Evolutionary conservation across 2,797 vertebrate species (phyloP), one percentile per base, ranked within the genome.

Genomic region (Anguilla megastoma): DNA sequence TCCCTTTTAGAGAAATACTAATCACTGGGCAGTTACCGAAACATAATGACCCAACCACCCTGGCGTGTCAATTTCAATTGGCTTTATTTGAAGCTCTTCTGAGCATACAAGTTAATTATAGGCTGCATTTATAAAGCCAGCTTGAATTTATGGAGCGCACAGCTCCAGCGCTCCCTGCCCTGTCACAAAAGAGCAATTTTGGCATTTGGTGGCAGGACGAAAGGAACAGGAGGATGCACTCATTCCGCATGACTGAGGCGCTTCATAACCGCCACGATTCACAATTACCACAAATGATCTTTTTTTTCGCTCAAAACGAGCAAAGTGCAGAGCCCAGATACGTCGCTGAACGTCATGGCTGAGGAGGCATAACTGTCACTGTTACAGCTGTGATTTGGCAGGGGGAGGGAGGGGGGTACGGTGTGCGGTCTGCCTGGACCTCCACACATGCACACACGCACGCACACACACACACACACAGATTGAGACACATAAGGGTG

Each of bases 71-170:
- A 85, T 83, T 88, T 90, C 16, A 86, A 36, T 60, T 45, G 76
- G 85, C 50, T 21, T 45, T 63, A 45, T 18, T 69, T 21, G 21
- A 56, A 86, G 86, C 87, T 76, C 71, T 56, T 89, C 86, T 85
- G 86, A 83, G 54, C 89, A 83, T 85, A 4, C 85, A 89, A 87
- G 86, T 82, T 86, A 85, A 91, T 89, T 89, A 85, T 50, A 41
- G 52, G 24, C 27, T 36, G 52, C 85, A 66, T 88, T 90, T 80
- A 71, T 54, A 88, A 21, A 60, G 36, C 16, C 16, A 30, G 63
- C 63, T 80, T 80, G 88, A 56, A 52, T 90, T 91, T 89, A 89
- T 86, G 71, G 89, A 86, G 45, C 58, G 71, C 16, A 63, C 52
- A 33, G 27, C 12, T 52, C 24, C 66, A 86, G 33, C 30, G 63